Conservation (phyloP, 23 tunicate genomes). For the Botrylloides violaceus region DNA sequence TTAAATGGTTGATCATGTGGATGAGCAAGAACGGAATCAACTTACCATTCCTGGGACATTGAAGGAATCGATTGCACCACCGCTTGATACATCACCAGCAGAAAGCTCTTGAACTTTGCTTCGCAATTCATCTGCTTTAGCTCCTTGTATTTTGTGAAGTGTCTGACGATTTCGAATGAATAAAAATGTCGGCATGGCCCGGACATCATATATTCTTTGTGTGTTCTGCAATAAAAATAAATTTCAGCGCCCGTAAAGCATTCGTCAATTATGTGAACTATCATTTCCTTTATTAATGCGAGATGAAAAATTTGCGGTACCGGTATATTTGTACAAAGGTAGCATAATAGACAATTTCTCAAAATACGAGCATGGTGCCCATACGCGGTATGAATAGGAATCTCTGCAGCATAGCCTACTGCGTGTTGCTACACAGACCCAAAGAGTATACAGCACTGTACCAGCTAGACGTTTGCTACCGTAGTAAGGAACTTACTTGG, state of each 20-base stretch:
- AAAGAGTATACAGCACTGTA: too few relatives aligned
- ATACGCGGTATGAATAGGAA: too few relatives aligned
- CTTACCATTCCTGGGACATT: constrained; percentile 69
- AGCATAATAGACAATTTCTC: too few relatives aligned
- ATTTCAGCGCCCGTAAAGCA: neutral
- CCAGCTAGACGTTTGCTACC: too few relatives aligned
- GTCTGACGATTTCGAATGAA: constrained; percentile 30
- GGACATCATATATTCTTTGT: constrained; percentile 30
- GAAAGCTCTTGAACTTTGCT: constrained; percentile 31
- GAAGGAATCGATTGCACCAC: neutral
- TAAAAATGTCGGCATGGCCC: constrained; percentile 88
- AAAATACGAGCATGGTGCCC: too few relatives aligned
- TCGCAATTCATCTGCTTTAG: constrained; percentile 34
- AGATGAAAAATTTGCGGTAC: too few relatives aligned
- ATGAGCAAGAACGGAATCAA: neutral
- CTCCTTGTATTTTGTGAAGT: constrained; percentile 50
- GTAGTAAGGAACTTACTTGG: constrained; percentile 21
- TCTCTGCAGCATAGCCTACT: too few relatives aligned
- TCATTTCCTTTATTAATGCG: too few relatives aligned
- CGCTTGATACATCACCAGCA: constrained; percentile 5
- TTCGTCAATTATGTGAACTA: too few relatives aligned
- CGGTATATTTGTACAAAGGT: too few relatives aligned
- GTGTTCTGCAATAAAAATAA: constrained; percentile 32
- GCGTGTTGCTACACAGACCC: too few relatives aligned
- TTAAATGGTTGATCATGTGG: neutral